Evolutionary conservation across 2,888 invertebrate genomes (phyloP).

Genomic region (Scaeva pyrastri): DNA sequence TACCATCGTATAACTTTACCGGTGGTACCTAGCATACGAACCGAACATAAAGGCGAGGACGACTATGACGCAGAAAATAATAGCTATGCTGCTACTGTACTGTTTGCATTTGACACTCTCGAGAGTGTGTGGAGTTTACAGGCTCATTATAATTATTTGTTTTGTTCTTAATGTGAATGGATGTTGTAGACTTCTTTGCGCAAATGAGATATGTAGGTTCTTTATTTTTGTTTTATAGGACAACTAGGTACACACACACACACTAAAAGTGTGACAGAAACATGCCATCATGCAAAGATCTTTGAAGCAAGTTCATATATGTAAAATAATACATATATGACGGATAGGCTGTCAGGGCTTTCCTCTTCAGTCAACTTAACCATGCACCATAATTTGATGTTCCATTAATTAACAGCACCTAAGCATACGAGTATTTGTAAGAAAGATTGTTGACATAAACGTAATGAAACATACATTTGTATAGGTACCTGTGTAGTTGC

Average conservation of each 20-base stretch:
- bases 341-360: constrained; percentile 26
- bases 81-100: constrained; percentile 2
- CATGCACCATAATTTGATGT: constrained; percentile 41
- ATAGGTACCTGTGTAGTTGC: background rate
- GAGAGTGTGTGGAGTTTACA: constrained; percentile 45
- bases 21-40: background rate
- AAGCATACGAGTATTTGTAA: background rate
- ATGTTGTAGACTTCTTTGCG: constrained; percentile 48
- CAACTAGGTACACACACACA: no score
- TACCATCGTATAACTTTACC: background rate
- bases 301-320: constrained; percentile 28
- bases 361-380: constrained; percentile 5
- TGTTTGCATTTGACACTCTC: constrained; percentile 53
- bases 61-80: constrained; percentile 25
- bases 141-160: constrained; percentile 63
- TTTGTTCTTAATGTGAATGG: constrained; percentile 49
- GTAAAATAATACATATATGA: constrained; percentile 4
- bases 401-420: constrained; percentile 51
- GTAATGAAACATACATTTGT: background rate
- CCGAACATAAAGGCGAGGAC: background rate
- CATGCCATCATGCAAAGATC: constrained; percentile 43
- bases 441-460: constrained; percentile 10
- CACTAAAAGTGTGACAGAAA: constrained; percentile 42
- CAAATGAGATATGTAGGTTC: constrained; percentile 44
- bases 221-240: constrained; percentile 38